Percentiles rank a stretch among this genome's conserved stretches.
Evolutionary conservation across 2,888 invertebrate genomes (phyloP).

Genomic region (Drosophila pegasa): DNA sequence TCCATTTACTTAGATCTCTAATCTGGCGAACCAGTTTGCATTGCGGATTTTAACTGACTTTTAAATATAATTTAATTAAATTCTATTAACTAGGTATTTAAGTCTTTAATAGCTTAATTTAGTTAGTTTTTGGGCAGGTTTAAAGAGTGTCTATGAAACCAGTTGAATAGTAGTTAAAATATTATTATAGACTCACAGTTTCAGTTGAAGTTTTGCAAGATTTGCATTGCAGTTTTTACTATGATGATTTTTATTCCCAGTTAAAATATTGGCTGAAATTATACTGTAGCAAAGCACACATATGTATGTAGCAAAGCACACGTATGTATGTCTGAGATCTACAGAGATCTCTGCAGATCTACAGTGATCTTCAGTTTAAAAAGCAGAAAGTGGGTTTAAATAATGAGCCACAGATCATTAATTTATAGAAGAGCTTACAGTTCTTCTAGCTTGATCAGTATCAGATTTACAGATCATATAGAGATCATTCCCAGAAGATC

Average conservation of each 20-base stretch:
- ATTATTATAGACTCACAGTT: neutral
- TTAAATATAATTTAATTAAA: neutral
- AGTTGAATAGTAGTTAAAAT: neutral
- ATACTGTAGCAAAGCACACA: neutral
- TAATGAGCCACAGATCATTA: neutral
- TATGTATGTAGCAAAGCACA: too few relatives aligned
- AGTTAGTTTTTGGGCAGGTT: neutral
- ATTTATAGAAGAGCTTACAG: neutral
- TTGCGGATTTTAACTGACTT: neutral
- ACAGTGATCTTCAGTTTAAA: neutral
- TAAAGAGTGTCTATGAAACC: neutral
- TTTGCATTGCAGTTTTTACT: too few relatives aligned
- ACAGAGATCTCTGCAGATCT: neutral
- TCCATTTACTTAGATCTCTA: neutral
- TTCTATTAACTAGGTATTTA: neutral
- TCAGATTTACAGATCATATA: neutral
- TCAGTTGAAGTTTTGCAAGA: neutral
- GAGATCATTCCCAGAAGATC: neutral
- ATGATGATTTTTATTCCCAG: too few relatives aligned
- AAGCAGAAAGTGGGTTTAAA: neutral
- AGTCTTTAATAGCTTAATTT: neutral
- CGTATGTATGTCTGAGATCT: neutral
- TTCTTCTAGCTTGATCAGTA: neutral
- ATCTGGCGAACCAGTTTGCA: neutral
- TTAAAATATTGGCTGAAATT: too few relatives aligned